These are phyloP conservation scores for Amblyraja radiata DNA, from an alignment of 2,797 vertebrate genomes.

Conservation along the genomic window DNA sequence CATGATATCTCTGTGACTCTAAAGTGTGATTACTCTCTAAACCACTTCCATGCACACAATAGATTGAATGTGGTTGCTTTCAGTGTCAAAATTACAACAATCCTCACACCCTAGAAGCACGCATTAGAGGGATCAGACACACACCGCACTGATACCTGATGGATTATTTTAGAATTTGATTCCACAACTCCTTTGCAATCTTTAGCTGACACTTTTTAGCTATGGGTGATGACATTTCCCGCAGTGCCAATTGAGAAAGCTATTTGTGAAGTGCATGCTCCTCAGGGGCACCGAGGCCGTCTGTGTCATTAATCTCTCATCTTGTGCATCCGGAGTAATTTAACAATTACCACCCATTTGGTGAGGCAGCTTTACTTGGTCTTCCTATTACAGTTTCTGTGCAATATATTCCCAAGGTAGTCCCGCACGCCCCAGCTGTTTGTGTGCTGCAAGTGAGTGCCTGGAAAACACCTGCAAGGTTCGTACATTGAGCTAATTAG, in stretches of 20 bases:
- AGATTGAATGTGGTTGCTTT: too few species aligned
- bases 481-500: constrained; percentile 11
- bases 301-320: constrained; percentile 20
- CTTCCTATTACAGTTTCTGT: neutral
- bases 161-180: neutral
- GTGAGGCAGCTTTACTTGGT: constrained; percentile 22
- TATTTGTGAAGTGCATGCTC: constrained; percentile 1
- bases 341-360: neutral
- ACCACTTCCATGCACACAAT: too few species aligned
- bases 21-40: too few species aligned
- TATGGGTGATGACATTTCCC: neutral
- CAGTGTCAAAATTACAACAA: too few species aligned
- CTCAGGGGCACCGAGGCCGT: constrained; percentile 12
- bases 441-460: constrained; percentile 3
- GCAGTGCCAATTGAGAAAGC: neutral
- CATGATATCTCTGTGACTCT: too few species aligned
- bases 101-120: neutral
- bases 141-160: neutral
- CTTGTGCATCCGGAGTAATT: neutral
- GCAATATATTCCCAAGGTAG: constrained; percentile 21
- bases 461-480: neutral
- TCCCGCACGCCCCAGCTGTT: neutral
- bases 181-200: neutral
- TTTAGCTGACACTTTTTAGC: neutral
- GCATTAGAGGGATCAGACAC: neutral